Evolutionary conservation across 30 jellyfish, hydroid and myxozoan species (phyloP), one percentile per base, ranked within the genome.

Genomic region (Nemopilema nomurai): DNA sequence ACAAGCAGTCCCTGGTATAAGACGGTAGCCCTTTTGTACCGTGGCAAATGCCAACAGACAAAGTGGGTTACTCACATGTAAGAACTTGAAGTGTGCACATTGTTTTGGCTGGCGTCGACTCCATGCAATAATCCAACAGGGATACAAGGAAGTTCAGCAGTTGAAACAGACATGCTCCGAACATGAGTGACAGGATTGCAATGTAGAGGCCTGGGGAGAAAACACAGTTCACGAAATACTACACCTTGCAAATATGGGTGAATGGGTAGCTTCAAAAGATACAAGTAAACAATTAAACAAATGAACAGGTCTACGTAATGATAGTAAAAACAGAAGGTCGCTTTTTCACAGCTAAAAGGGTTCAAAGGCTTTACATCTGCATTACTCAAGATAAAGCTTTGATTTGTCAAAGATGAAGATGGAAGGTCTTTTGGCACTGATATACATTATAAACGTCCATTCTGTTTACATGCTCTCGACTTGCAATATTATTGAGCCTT

Each of bases 121-220:
- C 87, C 67, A 77, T 32, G 28, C 77, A 77, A 29, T 50, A 32
- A 13, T 74, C 18, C n/a, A 64, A 57, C 78, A 77, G 41, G 49
- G 87, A 77, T 4, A 77, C 78, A 16, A 77, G 49, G 22, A 77
- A 18, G 6, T 24, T 62, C 68, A 77, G 31, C 64, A 77, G 68
- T 9, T 77, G 87, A 62, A 77, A 27, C 0, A 77, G 67, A 64
- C 78, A 77, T 0, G 87, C 87, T 25, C 87, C 87, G 62, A 57
- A 30, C 87, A 77, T 77, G 77, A 77, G 87, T 3, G 78, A 62
- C 21, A 77, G 28, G 52, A 77, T 77, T 29, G 87, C 71, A 28
- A 29, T 77, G 67, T 77, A 77, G 22, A 77, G 65, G 0, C 77
- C 87, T 77, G 66, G 1, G 62, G 29, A n/a, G 49, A 63, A 22